phyloP scores from a whole-genome alignment of 2,888 invertebrate genomes.

The Pherbina coryleti region DNA sequence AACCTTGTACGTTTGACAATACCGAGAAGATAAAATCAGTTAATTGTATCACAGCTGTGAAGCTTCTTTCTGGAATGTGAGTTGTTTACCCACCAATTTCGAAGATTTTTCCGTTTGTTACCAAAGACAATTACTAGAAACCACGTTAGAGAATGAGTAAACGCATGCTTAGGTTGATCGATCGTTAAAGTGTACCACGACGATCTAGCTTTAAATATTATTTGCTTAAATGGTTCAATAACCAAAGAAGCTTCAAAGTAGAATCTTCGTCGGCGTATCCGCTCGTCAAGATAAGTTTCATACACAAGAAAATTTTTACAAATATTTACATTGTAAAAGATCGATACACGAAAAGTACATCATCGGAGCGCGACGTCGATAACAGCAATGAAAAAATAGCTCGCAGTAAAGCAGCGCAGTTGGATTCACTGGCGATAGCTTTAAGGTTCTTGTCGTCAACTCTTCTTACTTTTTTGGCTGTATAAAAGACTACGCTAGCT shows the following conservation, averaged over 20 bases:
- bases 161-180: too few species aligned
- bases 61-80: too few species aligned
- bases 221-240: constrained; percentile 6
- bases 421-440: neutral
- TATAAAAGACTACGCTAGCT: constrained; percentile 10
- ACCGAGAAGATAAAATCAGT: too few species aligned
- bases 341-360: constrained; percentile 43
- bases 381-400: neutral
- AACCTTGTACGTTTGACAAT: too few species aligned
- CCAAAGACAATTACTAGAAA: too few species aligned
- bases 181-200: too few species aligned
- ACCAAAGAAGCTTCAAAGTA: neutral
- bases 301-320: constrained; percentile 31
- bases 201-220: neutral
- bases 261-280: neutral
- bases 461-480: neutral
- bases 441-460: neutral
- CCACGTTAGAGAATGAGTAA: too few species aligned
- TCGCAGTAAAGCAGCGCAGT: neutral
- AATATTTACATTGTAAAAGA: constrained; percentile 47
- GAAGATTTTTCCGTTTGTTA: too few species aligned
- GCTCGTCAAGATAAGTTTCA: neutral
- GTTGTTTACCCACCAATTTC: too few species aligned
- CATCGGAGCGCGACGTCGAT: neutral
- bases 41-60: too few species aligned